Conservation (phyloP, 1,140 invertebrate species). For the Agrypnia vestita region DNA sequence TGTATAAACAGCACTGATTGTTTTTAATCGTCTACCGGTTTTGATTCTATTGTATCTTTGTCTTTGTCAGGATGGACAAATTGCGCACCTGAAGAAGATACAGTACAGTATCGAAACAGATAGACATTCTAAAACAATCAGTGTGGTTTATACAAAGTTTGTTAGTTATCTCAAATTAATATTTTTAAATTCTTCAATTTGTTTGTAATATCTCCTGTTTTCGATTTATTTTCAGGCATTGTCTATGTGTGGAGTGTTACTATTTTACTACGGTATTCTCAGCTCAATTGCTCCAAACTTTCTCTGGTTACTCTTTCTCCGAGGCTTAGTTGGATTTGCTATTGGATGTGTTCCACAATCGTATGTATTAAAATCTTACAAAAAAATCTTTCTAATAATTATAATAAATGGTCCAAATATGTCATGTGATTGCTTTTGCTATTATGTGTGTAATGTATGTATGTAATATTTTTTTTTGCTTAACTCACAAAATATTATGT, state of each 20-base stretch:
- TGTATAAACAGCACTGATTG: too few species aligned
- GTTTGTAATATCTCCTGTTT: not conserved
- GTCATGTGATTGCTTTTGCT: not conserved
- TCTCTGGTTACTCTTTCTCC: slow-evolving; percentile 90
- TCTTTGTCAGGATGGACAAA: too few species aligned
- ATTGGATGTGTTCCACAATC: slow-evolving; percentile 97
- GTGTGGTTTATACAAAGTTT: too few species aligned
- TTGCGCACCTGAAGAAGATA: too few species aligned
- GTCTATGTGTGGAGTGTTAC: slow-evolving; percentile 88
- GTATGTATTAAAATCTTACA: slow-evolving; percentile 77
- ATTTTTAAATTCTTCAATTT: not conserved
- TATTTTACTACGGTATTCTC: slow-evolving; percentile 93
- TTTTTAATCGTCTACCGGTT: too few species aligned
- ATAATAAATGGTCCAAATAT: not conserved
- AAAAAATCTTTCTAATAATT: not conserved
- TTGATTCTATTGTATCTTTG: too few species aligned
- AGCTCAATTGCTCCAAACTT: slow-evolving; percentile 94
- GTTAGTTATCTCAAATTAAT: too few species aligned
- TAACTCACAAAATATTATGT: not conserved
- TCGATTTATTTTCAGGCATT: slow-evolving; percentile 78
- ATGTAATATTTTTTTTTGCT: not conserved
- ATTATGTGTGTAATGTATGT: not conserved
- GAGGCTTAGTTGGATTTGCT: slow-evolving; percentile 95
- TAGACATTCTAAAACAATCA: too few species aligned
- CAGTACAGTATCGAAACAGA: too few species aligned